Evolutionary conservation across 2,113 vertebrate species (phyloP).

Genomic region (Silurus asotus): DNA sequence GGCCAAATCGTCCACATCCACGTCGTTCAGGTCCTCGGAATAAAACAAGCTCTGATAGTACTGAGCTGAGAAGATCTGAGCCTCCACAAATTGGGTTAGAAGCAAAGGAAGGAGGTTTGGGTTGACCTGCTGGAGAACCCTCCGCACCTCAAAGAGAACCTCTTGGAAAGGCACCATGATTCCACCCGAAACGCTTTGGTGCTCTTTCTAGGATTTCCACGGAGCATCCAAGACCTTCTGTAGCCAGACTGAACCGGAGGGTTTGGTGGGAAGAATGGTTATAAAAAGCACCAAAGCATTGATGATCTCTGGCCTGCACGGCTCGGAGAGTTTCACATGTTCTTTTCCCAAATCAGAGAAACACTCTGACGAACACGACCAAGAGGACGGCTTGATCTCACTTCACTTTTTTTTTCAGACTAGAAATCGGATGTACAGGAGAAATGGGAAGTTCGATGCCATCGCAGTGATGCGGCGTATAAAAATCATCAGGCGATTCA

Average conservation of each 20-base stretch:
- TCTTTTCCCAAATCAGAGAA: conserved; percentile 53
- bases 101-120: conserved; percentile 60
- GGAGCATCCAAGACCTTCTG: neutral
- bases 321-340: conserved; percentile 67
- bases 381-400: conserved; percentile 43
- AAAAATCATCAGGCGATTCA: neutral
- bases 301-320: too few relatives aligned
- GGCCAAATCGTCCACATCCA: conserved; percentile 71
- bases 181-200: neutral
- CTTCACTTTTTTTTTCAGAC: conserved; percentile 49
- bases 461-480: neutral
- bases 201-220: neutral
- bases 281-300: neutral
- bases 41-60: conserved; percentile 67
- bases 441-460: conserved; percentile 19
- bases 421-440: conserved; percentile 39
- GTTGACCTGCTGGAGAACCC: conserved; percentile 58
- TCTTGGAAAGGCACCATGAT: conserved; percentile 74
- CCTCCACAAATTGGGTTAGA: conserved; percentile 66
- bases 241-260: neutral
- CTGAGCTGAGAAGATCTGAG: conserved; percentile 71
- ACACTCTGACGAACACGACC: neutral
- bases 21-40: conserved; percentile 50
- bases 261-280: neutral
- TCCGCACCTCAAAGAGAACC: conserved; percentile 68